Evolutionary conservation across 2,797 vertebrate genomes (phyloP), one percentile per base, ranked within the genome.

Genomic region (Pipistrellus pipistrellus): DNA sequence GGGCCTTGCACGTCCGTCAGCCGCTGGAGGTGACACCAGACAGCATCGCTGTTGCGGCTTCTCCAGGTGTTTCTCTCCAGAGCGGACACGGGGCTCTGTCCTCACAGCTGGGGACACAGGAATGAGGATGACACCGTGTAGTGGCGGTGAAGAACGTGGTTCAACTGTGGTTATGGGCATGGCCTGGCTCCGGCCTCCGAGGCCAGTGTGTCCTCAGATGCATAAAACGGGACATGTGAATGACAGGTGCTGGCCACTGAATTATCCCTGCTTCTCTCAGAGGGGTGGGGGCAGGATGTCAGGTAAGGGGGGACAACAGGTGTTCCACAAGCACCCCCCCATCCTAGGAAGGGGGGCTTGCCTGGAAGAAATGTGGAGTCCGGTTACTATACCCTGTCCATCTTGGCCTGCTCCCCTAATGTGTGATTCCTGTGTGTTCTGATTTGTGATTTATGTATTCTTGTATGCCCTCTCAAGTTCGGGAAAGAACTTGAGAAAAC

Each of bases 81-180:
- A 20, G 17, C 17, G 66, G 91, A 11, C 2, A 0, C 1, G 13
- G 25, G n/a, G 41, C 51, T 35, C n/a, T 18, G 10, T 64, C 41
- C 57, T 69, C 75, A 48, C 21, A 4, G 12, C 13, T 51, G 21
- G 41, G 78, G 69, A 64, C 78, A 48, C 1, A 10, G 17, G 8
- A 18, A 0, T 4, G 2, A 27, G 57, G n/a, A 46, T 81, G 30
- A 41, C 1, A 11, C 66, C 30, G 9, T 0, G 7, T 4, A 2
- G n/a, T 17, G 1, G 48, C 46, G 17, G 44, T 14, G 30, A 32
- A 25, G 62, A 66, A 3, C 2, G 3, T 35, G 44, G 59, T 32
- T 48, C 48, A 11, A 78, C 27, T 30, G 27, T 18, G 20, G 76
- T 68, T 48, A 6, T 3, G 21, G 14, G 2, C 27, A 15, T 0